Base-by-base conservation (phyloP, 2,113 vertebrate species). In the Cochlearius cochlearius region DNA sequence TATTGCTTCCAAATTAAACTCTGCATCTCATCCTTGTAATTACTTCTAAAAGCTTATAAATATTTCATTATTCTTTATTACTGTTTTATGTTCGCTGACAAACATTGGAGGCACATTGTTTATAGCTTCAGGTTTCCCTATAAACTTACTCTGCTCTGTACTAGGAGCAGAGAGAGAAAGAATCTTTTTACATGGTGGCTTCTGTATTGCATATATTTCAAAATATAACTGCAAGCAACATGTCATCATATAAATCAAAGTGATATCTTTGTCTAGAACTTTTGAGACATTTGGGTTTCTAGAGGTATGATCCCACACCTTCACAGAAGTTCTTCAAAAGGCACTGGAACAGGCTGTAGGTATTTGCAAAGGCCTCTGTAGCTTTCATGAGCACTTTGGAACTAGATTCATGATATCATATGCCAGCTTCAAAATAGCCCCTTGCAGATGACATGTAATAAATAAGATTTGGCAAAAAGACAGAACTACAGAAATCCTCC, bases 31-130 rank as follows among this genome's bases (percentile, higher is more conserved):
- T 66, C 50, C 17, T 56, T 85, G 81, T 92, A 94, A 96, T 97
- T 95, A 97, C 81, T 92, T 58, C 86, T 91, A 86, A 96, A 94
- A 94, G 52, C 49, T 87, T 68, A 75, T 94, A 94, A 90, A 94
- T 94, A 90, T 94, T 96, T 94, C 36, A 96, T 88, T 89, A 64
- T 77, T 56, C 30, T 58, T 83, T 78, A 68, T 87, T 83, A 67
- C 73, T 94, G 59, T 69, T 96, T 95, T 81, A 82, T 74, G 77
- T 77, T 90, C 63, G 43, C 64, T 85, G 47, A 64, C 56, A 94
- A 93, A 92, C 43, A 45, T 45, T 36, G 66, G 23, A 72, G 49
- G 49, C 36, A 64, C 58, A 39, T 15, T 71, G 47, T 75, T 84
- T 78, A 62, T 26, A 45, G 56, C 38, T 92, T 69, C 76, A 64